Conservation (phyloP, 2,888 invertebrate species). For the Polietes domitor region DNA sequence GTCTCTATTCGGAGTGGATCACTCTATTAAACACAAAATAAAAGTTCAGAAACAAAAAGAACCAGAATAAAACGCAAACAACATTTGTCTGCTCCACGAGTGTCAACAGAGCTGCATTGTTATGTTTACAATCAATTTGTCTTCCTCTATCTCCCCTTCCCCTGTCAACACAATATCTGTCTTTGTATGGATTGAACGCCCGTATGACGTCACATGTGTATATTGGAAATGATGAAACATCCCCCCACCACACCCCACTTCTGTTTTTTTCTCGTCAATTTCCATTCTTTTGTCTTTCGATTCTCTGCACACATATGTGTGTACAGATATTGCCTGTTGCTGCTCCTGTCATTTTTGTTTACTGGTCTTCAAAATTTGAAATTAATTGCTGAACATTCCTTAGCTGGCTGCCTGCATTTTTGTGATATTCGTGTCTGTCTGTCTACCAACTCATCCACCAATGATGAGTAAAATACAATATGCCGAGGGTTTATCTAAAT, state of each 20-base stretch:
- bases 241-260: not conserved
- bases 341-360: not conserved
- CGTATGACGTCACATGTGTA: not conserved
- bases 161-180: not conserved
- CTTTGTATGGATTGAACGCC: not conserved
- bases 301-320: not conserved
- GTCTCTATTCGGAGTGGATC: conserved; percentile 32
- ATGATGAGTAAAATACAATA: not conserved
- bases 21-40: conserved; percentile 2
- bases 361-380: conserved; percentile 46
- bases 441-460: not conserved
- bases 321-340: not conserved
- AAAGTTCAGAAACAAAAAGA: not conserved
- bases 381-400: conserved; percentile 51
- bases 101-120: conserved; percentile 35
- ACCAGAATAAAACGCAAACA: conserved; percentile 15
- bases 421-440: conserved; percentile 2
- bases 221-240: not conserved
- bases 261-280: conserved; percentile 6
- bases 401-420: not conserved
- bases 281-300: conserved; percentile 7
- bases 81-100: not conserved
- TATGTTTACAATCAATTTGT: conserved; percentile 47
- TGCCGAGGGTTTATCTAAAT: not conserved
- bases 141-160: conserved; percentile 2